A percentile compares a stretch with the other conserved stretches of the same genome.
These are phyloP conservation scores for Caenorhabditis sp. DNA, from an alignment of 2,888 invertebrate genomes.

Conservation along the genomic window DNA sequence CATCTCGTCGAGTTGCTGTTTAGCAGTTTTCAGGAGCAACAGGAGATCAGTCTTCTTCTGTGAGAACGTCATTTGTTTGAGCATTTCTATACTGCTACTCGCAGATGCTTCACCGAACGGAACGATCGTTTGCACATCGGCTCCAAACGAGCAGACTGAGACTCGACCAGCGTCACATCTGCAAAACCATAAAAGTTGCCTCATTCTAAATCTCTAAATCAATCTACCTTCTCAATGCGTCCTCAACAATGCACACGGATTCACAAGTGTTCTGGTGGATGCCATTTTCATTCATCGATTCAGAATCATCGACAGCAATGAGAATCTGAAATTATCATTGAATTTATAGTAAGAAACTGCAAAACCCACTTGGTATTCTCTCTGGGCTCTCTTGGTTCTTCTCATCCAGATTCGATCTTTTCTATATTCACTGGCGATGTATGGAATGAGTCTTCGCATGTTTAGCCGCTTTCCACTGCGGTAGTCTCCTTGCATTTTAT, in stretches of 20 bases:
- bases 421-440: slow-evolving; percentile 98
- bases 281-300: slow-evolving; percentile 86
- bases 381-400: slow-evolving; percentile 94
- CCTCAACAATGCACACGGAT: slow-evolving; percentile 92
- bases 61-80: slow-evolving; percentile 86
- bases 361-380: slow-evolving; percentile 90
- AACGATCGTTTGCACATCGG: slow-evolving; percentile 91
- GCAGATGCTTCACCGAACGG: slow-evolving; percentile 87
- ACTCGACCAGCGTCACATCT: slow-evolving; percentile 90
- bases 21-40: slow-evolving; percentile 69
- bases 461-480: slow-evolving; percentile 96
- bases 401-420: slow-evolving; percentile 99
- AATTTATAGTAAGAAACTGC: neutral
- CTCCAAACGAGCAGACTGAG: slow-evolving; percentile 94
- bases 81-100: slow-evolving; percentile 58
- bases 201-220: neutral
- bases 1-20: slow-evolving; percentile 62
- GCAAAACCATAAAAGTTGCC: no score
- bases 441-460: slow-evolving; percentile 98
- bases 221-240: slow-evolving; percentile 88
- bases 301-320: slow-evolving; percentile 96
- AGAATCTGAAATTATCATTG: slow-evolving; percentile 86
- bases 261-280: slow-evolving; percentile 92
- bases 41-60: slow-evolving; percentile 92
- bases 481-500: slow-evolving; percentile 95